A percentile compares a stretch with the other conserved stretches of the same genome.
Evolutionary conservation across 2,113 vertebrate genomes (phyloP).

Genomic region (Alosa alosa): DNA sequence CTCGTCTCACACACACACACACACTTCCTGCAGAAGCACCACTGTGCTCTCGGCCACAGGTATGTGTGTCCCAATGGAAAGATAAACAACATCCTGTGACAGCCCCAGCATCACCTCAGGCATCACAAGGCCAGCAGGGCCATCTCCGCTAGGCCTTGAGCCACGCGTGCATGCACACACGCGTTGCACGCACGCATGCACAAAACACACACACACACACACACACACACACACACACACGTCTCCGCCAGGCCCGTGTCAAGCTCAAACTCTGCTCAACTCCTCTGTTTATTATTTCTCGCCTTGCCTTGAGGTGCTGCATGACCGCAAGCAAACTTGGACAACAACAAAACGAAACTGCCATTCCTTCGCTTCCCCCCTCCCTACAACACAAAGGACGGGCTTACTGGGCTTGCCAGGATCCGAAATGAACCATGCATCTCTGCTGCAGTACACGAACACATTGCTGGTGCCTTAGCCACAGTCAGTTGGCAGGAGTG

Average conservation of each 20-base stretch:
- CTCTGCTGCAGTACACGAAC: not conserved
- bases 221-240: too few relatives aligned
- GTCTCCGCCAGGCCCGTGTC: not conserved
- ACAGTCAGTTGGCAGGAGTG: not conserved
- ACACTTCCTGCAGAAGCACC: slow-evolving; percentile 21
- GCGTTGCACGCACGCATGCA: too few relatives aligned
- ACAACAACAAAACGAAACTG: not conserved
- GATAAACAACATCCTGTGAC: slow-evolving; percentile 23
- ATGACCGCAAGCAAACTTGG: not conserved
- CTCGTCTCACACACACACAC: not conserved
- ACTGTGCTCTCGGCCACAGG: not conserved
- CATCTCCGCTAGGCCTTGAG: not conserved
- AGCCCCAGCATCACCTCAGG: not conserved
- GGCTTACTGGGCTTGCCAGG: not conserved
- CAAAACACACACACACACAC: too few relatives aligned
- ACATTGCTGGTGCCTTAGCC: not conserved
- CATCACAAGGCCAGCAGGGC: not conserved
- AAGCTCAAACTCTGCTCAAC: not conserved
- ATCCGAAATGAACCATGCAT: not conserved
- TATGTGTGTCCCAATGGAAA: slow-evolving; percentile 6
- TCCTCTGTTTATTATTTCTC: not conserved
- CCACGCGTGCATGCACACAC: too few relatives aligned
- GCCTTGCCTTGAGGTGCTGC: not conserved
- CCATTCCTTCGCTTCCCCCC: not conserved
- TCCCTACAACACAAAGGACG: not conserved